A percentile compares a stretch with the other conserved stretches of the same genome.
Conservation (phyloP, 2,797 vertebrate genomes). For the Macropus fuliginosus region DNA sequence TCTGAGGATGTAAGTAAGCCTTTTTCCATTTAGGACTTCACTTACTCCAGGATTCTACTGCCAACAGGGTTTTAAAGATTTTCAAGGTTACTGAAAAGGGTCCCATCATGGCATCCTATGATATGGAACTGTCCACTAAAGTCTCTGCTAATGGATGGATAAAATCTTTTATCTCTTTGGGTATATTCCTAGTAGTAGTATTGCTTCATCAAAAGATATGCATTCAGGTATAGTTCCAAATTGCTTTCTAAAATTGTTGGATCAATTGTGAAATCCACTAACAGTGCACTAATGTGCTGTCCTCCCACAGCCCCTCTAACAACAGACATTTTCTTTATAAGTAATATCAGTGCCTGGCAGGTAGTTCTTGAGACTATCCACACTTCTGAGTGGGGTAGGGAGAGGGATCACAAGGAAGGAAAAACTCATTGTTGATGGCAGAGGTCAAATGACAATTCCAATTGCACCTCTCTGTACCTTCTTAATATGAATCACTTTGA, state of each 20-base stretch:
- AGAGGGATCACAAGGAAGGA: fast-evolving
- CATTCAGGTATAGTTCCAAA: not conserved
- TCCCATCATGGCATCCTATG: not conserved
- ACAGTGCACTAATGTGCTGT: not conserved
- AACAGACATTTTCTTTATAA: not conserved
- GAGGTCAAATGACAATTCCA: not conserved
- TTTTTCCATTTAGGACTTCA: not conserved
- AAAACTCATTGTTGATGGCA: not conserved
- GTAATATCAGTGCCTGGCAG: not conserved
- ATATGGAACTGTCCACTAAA: not conserved
- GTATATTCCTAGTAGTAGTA: not conserved
- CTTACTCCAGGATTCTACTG: not conserved
- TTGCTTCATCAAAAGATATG: not conserved
- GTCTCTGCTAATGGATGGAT: not conserved
- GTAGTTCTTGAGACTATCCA: not conserved
- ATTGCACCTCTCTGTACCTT: not conserved
- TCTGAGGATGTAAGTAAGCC: not conserved
- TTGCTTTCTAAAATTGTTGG: not conserved
- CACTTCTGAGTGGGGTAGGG: not conserved
- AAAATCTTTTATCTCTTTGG: not conserved
- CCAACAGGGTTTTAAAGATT: not conserved
- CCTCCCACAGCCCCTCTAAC: not conserved
- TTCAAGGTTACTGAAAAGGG: not conserved
- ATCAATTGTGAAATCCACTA: not conserved
- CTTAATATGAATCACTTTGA: not conserved